phyloP scores from a whole-genome alignment of 1,140 invertebrate genomes.

The Hirudo medicinalis region DNA sequence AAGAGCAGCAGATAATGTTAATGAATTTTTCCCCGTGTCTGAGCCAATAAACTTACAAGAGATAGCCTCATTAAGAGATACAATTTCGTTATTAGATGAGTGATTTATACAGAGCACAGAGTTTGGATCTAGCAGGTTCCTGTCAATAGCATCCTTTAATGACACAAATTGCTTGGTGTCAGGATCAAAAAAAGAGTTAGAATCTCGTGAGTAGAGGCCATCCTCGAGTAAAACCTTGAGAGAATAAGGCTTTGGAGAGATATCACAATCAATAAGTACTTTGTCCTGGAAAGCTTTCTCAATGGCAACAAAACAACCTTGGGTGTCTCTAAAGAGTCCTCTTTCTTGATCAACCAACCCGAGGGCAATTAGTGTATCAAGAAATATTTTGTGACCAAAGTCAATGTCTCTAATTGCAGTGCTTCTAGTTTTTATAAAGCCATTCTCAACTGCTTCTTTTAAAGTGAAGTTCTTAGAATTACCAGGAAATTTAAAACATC shows the following conservation, averaged over 20 bases:
- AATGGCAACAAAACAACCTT: constrained; percentile 54
- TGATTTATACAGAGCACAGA: neutral
- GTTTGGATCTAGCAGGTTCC: neutral
- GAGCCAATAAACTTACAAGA: neutral
- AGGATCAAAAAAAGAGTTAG: constrained; percentile 32
- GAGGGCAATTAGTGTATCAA: neutral
- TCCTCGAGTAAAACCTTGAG: neutral
- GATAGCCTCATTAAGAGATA: neutral
- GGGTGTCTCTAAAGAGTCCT: constrained; percentile 58
- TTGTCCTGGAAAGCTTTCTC: constrained; percentile 58
- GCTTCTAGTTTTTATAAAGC: neutral
- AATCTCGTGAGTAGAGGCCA: constrained; percentile 21
- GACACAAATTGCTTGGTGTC: constrained; percentile 22
- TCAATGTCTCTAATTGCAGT: neutral
- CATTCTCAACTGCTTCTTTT: constrained; percentile 53
- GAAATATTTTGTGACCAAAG: neutral
- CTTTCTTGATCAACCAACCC: constrained; percentile 61
- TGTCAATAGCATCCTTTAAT: constrained; percentile 17
- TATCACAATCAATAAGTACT: neutral
- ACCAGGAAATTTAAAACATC: constrained; percentile 32
- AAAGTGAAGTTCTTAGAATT: constrained; percentile 60
- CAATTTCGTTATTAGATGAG: neutral
- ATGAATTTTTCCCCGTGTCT: neutral
- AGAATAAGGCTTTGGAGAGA: neutral
- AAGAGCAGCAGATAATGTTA: neutral